Percentiles rank a stretch among this genome's conserved stretches.
phyloP scores from a whole-genome alignment of 2,797 vertebrate genomes.

The Mallotus villosus region DNA sequence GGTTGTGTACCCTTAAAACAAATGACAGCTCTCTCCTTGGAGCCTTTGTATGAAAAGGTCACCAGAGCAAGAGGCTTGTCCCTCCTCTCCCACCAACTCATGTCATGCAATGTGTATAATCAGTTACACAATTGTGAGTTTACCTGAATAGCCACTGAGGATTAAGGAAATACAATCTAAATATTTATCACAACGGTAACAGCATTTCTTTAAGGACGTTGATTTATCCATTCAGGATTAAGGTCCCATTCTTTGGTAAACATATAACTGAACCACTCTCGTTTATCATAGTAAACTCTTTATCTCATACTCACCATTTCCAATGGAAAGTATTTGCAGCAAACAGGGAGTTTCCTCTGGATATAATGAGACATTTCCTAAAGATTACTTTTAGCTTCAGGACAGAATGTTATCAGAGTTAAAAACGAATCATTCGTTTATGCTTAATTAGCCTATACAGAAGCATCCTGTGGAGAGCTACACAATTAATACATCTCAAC shows the following conservation, averaged over 20 bases:
- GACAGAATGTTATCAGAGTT: no score
- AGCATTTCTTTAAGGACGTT: not conserved
- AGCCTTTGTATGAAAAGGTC: constrained; percentile 46
- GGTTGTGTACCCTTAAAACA: constrained; percentile 42
- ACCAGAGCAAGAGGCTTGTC: constrained; percentile 9
- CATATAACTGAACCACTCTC: not conserved
- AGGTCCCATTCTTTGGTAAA: not conserved
- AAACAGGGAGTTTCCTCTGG: not conserved
- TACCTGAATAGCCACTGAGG: not conserved
- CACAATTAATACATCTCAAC: not conserved
- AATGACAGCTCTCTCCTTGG: constrained; percentile 27
- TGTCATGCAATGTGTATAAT: not conserved
- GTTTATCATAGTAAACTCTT: not conserved
- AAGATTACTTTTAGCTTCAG: not conserved
- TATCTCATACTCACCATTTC: not conserved
- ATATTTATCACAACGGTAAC: no score
- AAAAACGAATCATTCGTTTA: no score
- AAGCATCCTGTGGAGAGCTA: not conserved
- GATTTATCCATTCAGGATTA: not conserved
- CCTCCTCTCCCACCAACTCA: not conserved
- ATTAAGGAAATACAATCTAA: not conserved
- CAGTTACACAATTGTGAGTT: not conserved
- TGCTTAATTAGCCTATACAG: no score
- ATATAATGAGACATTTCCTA: not conserved
- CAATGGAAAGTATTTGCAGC: not conserved